Evolutionary conservation across 2,888 invertebrate genomes (phyloP).

Genomic region (Endomychus coccineus): DNA sequence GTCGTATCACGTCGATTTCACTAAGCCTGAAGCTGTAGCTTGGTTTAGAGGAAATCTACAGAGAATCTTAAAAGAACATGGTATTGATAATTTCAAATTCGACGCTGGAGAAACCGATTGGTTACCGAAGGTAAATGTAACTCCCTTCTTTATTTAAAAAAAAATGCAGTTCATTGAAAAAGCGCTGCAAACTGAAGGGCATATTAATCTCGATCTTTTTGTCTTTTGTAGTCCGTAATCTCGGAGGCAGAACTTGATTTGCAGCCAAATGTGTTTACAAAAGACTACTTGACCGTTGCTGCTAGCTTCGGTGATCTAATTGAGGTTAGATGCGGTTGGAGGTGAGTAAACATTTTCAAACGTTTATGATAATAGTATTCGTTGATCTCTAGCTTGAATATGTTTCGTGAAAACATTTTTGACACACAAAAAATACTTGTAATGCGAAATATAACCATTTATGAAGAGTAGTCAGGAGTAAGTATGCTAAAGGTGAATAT

Average conservation of each 20-base stretch:
- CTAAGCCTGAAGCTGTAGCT: slow-evolving; percentile 56
- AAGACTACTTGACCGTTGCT: slow-evolving; percentile 50
- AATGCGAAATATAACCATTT: too few relatives aligned
- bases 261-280: slow-evolving; percentile 54
- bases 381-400: background rate
- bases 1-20: slow-evolving; percentile 63
- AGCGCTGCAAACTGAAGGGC: too few relatives aligned
- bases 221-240: too few relatives aligned
- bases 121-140: slow-evolving; percentile 52
- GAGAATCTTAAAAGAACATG: slow-evolving; percentile 51
- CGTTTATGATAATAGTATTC: background rate
- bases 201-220: too few relatives aligned
- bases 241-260: too few relatives aligned
- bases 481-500: too few relatives aligned
- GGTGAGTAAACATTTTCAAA: slow-evolving; percentile 34
- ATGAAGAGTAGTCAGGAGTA: too few relatives aligned
- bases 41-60: slow-evolving; percentile 52
- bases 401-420: too few relatives aligned
- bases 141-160: background rate
- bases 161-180: background rate
- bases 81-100: slow-evolving; percentile 71
- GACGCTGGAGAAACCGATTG: slow-evolving; percentile 73
- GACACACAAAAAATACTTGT: too few relatives aligned
- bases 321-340: slow-evolving; percentile 66
- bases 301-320: slow-evolving; percentile 56